phyloP scores from a whole-genome alignment of 2,888 invertebrate genomes.

The Troides aeacus region DNA sequence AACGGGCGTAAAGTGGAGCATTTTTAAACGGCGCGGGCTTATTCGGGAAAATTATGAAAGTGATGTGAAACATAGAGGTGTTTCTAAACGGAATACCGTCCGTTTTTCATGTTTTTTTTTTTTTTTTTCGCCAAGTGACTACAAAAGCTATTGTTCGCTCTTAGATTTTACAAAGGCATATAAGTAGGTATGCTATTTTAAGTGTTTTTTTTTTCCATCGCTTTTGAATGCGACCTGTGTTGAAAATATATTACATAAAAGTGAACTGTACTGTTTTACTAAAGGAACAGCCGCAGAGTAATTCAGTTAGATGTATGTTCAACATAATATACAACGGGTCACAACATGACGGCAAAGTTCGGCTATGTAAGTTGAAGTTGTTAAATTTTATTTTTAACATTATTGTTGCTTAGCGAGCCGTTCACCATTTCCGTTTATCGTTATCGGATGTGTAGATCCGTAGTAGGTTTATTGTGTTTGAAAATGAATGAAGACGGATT shows the following conservation, averaged over 20 bases:
- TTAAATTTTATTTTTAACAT: constrained; percentile 19
- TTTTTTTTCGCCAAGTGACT: constrained; percentile 56
- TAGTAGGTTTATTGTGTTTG: constrained; percentile 31
- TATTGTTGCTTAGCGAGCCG: constrained; percentile 14
- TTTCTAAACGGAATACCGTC: constrained; percentile 60
- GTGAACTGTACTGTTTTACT: constrained; percentile 73
- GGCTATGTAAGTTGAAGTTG: constrained; percentile 72
- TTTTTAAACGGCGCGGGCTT: constrained; percentile 54
- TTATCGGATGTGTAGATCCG: constrained; percentile 33
- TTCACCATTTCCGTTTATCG: constrained; percentile 33
- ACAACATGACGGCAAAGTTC: constrained; percentile 81
- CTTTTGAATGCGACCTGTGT: constrained; percentile 70
- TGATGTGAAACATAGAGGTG: constrained; percentile 67
- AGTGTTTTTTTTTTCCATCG: constrained; percentile 58
- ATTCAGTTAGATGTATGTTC: constrained; percentile 79
- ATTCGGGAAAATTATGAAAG: constrained; percentile 74
- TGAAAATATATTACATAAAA: constrained; percentile 74
- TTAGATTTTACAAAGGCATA: constrained; percentile 54
- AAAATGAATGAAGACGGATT: constrained; percentile 32
- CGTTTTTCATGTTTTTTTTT: constrained; percentile 53
- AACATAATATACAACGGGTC: constrained; percentile 79
- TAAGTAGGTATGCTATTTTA: constrained; percentile 67
- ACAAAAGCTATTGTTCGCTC: constrained; percentile 74
- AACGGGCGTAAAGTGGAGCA: constrained; percentile 54
- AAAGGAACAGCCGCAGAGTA: constrained; percentile 70